Percentiles rank a stretch among this genome's conserved stretches.
phyloP scores from a whole-genome alignment of 2,888 invertebrate genomes.

The Oxyteleia sp. region DNA sequence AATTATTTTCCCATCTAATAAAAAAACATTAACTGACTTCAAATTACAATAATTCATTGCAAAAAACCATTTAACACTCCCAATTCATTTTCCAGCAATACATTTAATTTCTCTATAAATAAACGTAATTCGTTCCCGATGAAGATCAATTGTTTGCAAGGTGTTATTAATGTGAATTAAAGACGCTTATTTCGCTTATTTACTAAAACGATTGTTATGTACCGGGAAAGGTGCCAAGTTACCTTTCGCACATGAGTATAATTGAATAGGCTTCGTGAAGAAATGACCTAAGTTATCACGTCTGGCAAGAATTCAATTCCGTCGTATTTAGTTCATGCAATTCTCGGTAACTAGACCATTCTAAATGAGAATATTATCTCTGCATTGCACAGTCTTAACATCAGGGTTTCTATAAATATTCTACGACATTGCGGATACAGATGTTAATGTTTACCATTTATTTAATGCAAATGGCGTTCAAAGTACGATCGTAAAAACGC shows the following conservation, averaged over 20 bases:
- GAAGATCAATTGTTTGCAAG: too few relatives aligned
- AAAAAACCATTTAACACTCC: too few relatives aligned
- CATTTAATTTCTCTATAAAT: too few relatives aligned
- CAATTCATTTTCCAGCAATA: too few relatives aligned
- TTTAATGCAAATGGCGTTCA: too few relatives aligned
- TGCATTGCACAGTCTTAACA: not conserved
- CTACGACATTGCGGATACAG: not conserved
- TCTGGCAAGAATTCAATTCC: constrained; percentile 21
- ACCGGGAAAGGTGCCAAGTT: constrained; percentile 11
- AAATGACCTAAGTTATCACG: constrained; percentile 12
- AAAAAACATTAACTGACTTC: too few relatives aligned
- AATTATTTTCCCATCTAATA: too few relatives aligned
- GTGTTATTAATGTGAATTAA: constrained; percentile 2
- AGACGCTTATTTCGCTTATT: constrained; percentile 1
- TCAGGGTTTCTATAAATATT: not conserved
- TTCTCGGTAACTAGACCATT: not conserved
- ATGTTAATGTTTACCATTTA: not conserved
- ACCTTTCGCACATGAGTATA: constrained; percentile 23
- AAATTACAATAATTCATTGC: too few relatives aligned
- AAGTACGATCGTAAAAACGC: too few relatives aligned
- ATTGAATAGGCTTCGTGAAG: constrained; percentile 20
- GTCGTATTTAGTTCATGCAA: constrained; percentile 11
- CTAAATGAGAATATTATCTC: constrained; percentile 5
- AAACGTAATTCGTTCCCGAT: too few relatives aligned
- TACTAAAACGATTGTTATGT: constrained; percentile 17